Conservation (phyloP, 2,797 vertebrate genomes). For the Lateolabrax maculatus region DNA sequence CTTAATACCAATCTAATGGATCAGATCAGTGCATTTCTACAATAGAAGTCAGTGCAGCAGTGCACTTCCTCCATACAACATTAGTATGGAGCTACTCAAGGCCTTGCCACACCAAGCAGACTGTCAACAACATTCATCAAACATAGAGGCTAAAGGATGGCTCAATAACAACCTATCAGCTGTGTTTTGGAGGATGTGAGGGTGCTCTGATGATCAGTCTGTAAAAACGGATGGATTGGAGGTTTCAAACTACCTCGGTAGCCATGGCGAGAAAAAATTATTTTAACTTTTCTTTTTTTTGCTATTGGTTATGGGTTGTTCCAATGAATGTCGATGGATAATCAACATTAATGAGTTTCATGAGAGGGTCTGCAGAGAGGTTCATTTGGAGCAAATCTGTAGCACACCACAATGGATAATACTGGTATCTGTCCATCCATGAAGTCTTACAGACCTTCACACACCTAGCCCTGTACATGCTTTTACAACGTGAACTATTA, state of each 20-base stretch:
- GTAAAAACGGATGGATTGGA: conserved; percentile 9
- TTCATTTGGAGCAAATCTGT: background rate
- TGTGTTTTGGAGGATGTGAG: background rate
- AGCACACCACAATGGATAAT: background rate
- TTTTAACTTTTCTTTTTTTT: background rate
- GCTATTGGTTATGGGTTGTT: background rate
- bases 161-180: background rate
- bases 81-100: background rate
- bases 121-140: conserved; percentile 3
- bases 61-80: background rate
- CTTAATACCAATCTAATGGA: too few relatives aligned
- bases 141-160: background rate
- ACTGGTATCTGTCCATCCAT: background rate
- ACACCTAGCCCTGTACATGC: background rate
- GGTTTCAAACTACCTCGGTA: conserved; percentile 2
- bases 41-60: background rate
- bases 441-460: background rate
- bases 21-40: background rate
- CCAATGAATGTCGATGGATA: background rate
- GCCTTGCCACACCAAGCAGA: background rate
- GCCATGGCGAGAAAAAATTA: background rate
- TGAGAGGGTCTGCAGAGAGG: background rate
- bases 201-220: background rate
- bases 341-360: background rate
- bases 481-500: background rate